Evolutionary conservation across 2,888 invertebrate genomes (phyloP).

Genomic region (Mythimna lalbum): DNA sequence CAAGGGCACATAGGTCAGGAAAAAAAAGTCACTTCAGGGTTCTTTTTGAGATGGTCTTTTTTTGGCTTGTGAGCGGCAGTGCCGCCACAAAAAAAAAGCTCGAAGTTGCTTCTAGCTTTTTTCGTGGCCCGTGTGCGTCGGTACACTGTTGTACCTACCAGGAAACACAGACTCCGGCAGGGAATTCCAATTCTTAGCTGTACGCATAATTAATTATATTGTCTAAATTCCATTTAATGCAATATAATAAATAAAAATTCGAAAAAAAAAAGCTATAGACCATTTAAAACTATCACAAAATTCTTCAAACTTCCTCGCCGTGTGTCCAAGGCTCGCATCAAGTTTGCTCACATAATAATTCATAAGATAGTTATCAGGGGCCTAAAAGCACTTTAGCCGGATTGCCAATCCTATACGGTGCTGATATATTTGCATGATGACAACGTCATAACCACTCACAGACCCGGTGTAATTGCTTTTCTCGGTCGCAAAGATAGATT

Average conservation of each 20-base stretch:
- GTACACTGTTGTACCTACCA: no score
- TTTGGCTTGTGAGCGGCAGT: no score
- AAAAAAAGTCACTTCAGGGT: no score
- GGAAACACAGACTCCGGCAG: no score
- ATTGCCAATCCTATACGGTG: constrained; percentile 79
- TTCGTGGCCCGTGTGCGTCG: no score
- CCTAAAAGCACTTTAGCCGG: constrained; percentile 80
- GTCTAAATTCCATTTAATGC: no score
- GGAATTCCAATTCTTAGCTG: no score
- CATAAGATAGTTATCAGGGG: constrained; percentile 81
- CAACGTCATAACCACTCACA: constrained; percentile 77
- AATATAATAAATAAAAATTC: background rate
- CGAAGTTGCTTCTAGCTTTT: no score
- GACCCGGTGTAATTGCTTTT: constrained; percentile 75
- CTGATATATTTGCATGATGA: constrained; percentile 80
- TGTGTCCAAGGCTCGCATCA: constrained; percentile 61
- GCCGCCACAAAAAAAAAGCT: no score
- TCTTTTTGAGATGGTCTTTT: no score
- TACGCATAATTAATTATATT: no score
- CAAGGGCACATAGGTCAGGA: no score
- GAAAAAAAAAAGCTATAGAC: background rate
- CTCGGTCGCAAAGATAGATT: constrained; percentile 67
- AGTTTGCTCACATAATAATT: constrained; percentile 75
- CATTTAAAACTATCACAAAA: background rate
- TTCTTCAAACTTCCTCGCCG: constrained; percentile 37